Percentiles rank a stretch among this genome's conserved stretches.
phyloP scores from a whole-genome alignment of 2,797 vertebrate genomes.

The Hypotaenidia philippensis region DNA sequence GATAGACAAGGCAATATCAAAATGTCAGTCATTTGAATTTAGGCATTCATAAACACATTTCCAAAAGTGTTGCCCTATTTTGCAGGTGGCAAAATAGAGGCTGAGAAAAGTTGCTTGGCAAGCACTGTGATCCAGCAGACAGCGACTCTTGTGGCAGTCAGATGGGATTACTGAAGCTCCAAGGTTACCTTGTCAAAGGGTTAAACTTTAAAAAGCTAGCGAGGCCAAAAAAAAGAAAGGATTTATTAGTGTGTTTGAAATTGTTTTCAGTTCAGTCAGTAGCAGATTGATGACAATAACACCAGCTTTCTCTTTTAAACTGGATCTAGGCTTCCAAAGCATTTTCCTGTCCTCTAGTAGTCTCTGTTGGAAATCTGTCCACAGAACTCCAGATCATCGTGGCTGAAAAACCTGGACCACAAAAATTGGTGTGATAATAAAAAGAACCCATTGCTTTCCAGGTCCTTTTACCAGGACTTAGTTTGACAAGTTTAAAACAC shows the following conservation, averaged over 20 bases:
- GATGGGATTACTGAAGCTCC: not conserved
- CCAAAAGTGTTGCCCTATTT: not conserved
- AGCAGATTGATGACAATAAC: not conserved
- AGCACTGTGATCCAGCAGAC: not conserved
- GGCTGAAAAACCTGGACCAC: not conserved
- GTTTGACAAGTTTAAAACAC: not conserved
- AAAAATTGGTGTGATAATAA: not conserved
- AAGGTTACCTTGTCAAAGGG: not conserved
- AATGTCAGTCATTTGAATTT: slow-evolving; percentile 18
- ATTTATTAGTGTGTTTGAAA: slow-evolving; percentile 21
- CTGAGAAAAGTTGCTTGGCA: not conserved
- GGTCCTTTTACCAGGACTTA: not conserved
- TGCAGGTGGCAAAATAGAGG: not conserved
- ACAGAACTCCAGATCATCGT: not conserved
- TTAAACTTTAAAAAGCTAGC: not conserved
- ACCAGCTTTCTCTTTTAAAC: not conserved
- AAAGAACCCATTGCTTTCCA: not conserved
- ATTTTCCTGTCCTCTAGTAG: not conserved
- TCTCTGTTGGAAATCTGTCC: not conserved
- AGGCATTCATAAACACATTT: not conserved
- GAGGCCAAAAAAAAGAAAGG: not conserved
- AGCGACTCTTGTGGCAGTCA: not conserved
- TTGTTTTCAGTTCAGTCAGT: slow-evolving; percentile 2
- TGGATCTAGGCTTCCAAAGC: not conserved
- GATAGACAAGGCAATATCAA: not conserved